phyloP scores from a whole-genome alignment of 2,888 invertebrate genomes.

The Belgica antarctica region DNA sequence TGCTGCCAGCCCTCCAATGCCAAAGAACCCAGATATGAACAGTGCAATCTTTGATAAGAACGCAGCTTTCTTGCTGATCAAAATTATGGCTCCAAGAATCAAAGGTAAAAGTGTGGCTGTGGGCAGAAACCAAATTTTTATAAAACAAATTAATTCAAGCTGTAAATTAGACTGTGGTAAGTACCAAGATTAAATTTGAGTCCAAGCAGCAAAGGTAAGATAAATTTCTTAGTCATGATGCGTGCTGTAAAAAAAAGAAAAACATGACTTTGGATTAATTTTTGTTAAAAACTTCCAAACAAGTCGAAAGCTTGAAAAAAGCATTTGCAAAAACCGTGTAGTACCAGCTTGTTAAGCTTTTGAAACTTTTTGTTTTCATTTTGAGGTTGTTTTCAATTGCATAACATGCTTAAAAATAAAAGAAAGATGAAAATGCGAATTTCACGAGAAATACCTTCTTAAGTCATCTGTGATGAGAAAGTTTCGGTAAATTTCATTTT shows the following conservation, averaged over 20 bases:
- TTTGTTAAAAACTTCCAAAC: conserved; percentile 5
- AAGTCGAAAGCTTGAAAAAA: not conserved
- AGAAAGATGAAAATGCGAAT: no score
- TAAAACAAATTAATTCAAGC: no score
- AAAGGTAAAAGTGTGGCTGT: conserved; percentile 70
- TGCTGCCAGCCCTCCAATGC: conserved; percentile 55
- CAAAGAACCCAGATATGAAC: conserved; percentile 67
- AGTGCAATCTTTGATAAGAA: conserved; percentile 72
- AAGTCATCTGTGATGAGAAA: no score
- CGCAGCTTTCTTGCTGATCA: conserved; percentile 75
- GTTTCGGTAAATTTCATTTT: no score
- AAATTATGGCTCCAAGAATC: conserved; percentile 66
- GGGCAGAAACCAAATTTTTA: no score
- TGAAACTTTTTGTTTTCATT: not conserved
- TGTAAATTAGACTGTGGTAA: no score
- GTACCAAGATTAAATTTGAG: conserved; percentile 80
- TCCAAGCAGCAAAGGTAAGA: conserved; percentile 75
- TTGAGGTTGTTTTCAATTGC: no score
- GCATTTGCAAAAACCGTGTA: not conserved
- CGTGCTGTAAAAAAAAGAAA: conserved; percentile 61
- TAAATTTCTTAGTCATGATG: conserved; percentile 66
- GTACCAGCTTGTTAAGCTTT: conserved; percentile 11
- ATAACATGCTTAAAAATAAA: no score
- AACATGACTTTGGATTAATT: conserved; percentile 43
- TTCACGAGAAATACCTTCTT: no score